phyloP scores from a whole-genome alignment of 2,113 vertebrate species.

The Salvelinus alpinus region DNA sequence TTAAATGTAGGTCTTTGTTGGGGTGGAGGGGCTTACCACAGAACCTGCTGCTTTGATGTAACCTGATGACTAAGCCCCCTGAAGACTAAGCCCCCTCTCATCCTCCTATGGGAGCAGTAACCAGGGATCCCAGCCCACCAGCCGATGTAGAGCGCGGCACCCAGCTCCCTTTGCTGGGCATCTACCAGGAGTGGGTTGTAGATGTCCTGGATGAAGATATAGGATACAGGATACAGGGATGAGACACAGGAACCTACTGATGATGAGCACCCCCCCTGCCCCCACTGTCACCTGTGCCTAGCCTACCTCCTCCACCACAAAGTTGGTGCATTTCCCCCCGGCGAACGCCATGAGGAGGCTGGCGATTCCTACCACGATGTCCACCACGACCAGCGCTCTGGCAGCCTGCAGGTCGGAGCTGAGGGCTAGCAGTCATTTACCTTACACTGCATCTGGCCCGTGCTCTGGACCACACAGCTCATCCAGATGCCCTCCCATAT shows the following conservation, averaged over 20 bases:
- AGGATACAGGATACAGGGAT: conserved; percentile 36
- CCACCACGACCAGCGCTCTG: conserved; percentile 23
- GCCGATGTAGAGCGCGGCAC: too few relatives aligned
- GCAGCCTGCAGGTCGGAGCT: conserved; percentile 35
- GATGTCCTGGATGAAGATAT: conserved; percentile 28
- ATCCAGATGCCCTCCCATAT: conserved; percentile 40
- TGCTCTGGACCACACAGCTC: conserved; percentile 31
- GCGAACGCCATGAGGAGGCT: conserved; percentile 38
- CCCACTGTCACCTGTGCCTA: conserved; percentile 19
- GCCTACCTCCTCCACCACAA: conserved; percentile 14
- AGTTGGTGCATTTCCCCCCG: conserved; percentile 39
- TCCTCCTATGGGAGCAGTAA: too few relatives aligned
- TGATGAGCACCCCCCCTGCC: conserved; percentile 27
- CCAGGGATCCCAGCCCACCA: conserved; percentile 9
- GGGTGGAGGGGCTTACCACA: too few relatives aligned
- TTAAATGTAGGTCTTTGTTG: too few relatives aligned
- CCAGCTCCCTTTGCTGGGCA: conserved; percentile 29
- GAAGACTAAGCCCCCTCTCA: too few relatives aligned
- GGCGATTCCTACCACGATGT: conserved; percentile 17
- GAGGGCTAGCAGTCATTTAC: conserved; percentile 29
- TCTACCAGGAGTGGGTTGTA: conserved; percentile 33
- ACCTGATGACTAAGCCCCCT: too few relatives aligned
- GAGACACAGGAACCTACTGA: conserved; percentile 20
- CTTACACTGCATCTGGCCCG: conserved; percentile 15
- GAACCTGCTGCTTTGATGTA: too few relatives aligned